Evolutionary conservation across 2,888 invertebrate species (phyloP), one percentile per base, ranked within the genome.

Genomic region (Polietes domitor): DNA sequence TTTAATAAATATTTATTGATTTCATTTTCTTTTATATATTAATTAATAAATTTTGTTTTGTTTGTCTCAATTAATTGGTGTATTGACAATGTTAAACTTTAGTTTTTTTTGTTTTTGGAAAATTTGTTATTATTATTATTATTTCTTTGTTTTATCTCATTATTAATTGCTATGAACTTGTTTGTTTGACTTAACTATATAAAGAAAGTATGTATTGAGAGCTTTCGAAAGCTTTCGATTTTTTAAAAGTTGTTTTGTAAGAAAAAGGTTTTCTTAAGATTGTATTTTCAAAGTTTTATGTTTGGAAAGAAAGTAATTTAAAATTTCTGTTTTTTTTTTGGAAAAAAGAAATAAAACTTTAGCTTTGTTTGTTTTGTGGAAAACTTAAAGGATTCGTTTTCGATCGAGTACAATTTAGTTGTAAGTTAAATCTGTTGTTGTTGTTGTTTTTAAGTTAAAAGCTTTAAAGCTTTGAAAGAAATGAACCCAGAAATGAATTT

Each of bases 1-100:
- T 90, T 90, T 88, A 88, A 88, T 88, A 84, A 80, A 76, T 79
- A 10, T 70, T 87, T 80, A 85, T 81, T 80, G 17, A 41, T 68
- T 68, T 68, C n/a, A 41, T 68, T 68, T n/a, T 41, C 58, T 43
- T 77, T 70, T 61, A 32, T 63, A 47, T 68, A 37, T 63, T 78
- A 70, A 68, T 55, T 72, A 17, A 28, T 79, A 17, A 24, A 70
- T 80, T 63, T 58, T 83, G 65, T 77, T 61, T 80, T 72, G 77
- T 82, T 65, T 80, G 47, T 86, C 77, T 68, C 61, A 61, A 68
- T 82, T 86, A 86, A 86, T 88, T 87, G 86, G 86, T 86, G 87
- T 87, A 86, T 87, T 85, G 81, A 76, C 73, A 63, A 68, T 84
- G 84, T 84, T 84, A 80, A 80, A 82, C 80, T 55, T 85, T 80